Conservation (phyloP, 2,888 invertebrate genomes). For the Tortrix viridana region DNA sequence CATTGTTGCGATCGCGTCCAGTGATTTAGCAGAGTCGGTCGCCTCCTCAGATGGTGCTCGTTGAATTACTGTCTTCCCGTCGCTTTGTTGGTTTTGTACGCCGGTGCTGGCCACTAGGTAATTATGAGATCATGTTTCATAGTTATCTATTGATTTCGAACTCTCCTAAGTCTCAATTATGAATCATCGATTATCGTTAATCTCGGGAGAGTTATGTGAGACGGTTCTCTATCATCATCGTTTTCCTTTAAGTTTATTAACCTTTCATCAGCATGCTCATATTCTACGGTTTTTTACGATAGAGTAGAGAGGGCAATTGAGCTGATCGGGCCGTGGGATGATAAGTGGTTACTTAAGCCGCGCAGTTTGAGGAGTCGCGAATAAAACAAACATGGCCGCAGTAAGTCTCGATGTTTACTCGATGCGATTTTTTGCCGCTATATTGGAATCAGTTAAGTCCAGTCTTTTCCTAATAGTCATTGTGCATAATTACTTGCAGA, state of each 20-base stretch:
- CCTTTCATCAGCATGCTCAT: slow-evolving; percentile 52
- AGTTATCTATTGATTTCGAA: slow-evolving; percentile 78
- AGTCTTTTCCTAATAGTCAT: too few species aligned
- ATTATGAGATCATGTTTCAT: slow-evolving; percentile 81
- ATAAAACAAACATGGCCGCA: slow-evolving; percentile 29
- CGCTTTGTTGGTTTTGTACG: slow-evolving; percentile 74
- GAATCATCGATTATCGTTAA: slow-evolving; percentile 73
- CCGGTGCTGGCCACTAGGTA: slow-evolving; percentile 61
- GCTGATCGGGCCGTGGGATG: slow-evolving; percentile 31
- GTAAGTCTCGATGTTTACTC: slow-evolving; percentile 2
- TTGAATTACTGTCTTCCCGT: slow-evolving; percentile 76
- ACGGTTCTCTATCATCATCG: slow-evolving; percentile 65
- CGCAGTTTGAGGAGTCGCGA: slow-evolving; percentile 30
- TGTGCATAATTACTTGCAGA: too few species aligned
- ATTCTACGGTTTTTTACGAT: slow-evolving; percentile 30
- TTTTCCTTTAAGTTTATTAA: slow-evolving; percentile 63
- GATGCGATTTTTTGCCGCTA: background rate
- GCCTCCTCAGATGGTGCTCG: slow-evolving; percentile 69
- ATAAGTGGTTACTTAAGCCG: slow-evolving; percentile 27
- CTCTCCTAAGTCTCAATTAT: slow-evolving; percentile 76
- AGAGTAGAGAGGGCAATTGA: slow-evolving; percentile 10
- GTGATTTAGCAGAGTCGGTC: slow-evolving; percentile 76
- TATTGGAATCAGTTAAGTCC: background rate
- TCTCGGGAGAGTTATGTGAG: slow-evolving; percentile 67
- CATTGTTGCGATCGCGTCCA: slow-evolving; percentile 74